Evolutionary conservation across 2,113 vertebrate genomes (phyloP).

Genomic region (Accipiter virgatus): DNA sequence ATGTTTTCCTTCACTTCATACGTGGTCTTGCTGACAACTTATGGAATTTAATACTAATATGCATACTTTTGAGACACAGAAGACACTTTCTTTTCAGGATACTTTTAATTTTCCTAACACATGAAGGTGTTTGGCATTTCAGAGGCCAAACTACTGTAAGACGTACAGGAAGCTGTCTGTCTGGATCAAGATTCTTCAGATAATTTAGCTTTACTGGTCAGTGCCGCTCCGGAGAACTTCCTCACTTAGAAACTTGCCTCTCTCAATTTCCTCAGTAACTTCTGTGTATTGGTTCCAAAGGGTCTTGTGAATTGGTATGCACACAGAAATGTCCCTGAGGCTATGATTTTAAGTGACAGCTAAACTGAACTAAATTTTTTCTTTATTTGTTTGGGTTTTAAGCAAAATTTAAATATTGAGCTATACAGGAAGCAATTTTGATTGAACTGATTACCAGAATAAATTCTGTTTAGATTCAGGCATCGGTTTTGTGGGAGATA

Average conservation of each 20-base stretch:
- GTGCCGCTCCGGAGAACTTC: neutral
- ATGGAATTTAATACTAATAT: neutral
- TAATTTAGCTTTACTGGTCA: neutral
- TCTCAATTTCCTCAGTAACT: neutral
- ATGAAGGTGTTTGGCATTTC: neutral
- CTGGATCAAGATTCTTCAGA: neutral
- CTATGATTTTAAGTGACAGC: neutral
- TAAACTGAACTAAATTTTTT: neutral
- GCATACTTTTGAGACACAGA: neutral
- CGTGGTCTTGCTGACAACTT: neutral
- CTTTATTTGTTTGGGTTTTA: neutral
- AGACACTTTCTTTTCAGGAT: neutral
- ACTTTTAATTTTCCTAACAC: neutral
- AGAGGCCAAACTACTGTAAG: neutral
- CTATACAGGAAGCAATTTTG: neutral
- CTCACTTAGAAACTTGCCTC: neutral
- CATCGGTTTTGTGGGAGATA: neutral
- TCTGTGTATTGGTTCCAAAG: neutral
- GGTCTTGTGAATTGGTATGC: neutral
- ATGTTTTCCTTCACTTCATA: neutral
- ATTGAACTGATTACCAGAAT: neutral
- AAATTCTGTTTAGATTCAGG: neutral
- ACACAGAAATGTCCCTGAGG: neutral
- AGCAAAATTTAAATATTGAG: neutral
- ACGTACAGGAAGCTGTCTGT: neutral